Percentiles rank a stretch among this genome's conserved stretches.
Conservation (phyloP, 2,797 vertebrate genomes). For the Arremon brunneinucha region DNA sequence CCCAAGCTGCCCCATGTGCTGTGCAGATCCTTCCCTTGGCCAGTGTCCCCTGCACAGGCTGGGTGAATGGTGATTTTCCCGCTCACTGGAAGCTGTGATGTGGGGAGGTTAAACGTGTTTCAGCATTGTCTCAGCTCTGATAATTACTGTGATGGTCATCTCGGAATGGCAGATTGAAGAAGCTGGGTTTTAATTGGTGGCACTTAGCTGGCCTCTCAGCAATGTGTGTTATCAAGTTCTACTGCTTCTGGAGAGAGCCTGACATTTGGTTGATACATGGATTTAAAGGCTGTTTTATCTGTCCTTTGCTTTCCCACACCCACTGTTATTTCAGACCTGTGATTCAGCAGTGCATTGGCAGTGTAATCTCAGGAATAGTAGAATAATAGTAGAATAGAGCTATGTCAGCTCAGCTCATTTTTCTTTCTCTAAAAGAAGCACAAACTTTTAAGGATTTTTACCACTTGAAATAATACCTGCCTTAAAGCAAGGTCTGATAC, state of each 20-base stretch:
- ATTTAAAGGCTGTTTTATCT: neutral
- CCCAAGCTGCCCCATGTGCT: rapidly evolving
- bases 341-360: conserved; percentile 16
- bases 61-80: neutral
- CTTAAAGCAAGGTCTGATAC: neutral
- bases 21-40: neutral
- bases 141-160: neutral
- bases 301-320: neutral
- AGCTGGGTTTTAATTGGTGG: neutral
- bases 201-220: neutral
- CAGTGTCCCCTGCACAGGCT: neutral
- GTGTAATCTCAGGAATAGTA: neutral
- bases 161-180: neutral
- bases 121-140: neutral
- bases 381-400: neutral
- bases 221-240: neutral
- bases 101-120: neutral
- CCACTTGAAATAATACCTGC: neutral
- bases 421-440: neutral
- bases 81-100: neutral
- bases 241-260: neutral
- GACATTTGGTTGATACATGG: neutral
- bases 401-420: neutral
- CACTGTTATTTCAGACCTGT: conserved; percentile 18
- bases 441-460: neutral